Percentiles rank a stretch among this genome's conserved stretches.
Evolutionary conservation across 2,113 vertebrate genomes (phyloP).

Genomic region (Micromys minutus): DNA sequence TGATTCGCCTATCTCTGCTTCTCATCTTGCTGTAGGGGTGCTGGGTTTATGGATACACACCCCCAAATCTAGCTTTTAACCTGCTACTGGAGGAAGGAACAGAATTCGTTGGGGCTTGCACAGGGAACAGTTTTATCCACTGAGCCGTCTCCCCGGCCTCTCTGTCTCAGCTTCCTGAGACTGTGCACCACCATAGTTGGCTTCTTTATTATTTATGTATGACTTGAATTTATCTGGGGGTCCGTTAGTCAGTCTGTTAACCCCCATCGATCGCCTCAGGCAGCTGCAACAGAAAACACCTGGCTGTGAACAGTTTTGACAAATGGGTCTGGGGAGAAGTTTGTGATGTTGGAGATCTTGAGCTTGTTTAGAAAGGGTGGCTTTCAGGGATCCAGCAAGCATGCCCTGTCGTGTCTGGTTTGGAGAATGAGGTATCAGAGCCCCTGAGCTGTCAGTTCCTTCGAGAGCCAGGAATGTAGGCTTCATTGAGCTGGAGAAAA

Average conservation of each 20-base stretch:
- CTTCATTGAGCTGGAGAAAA: neutral
- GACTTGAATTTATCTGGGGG: neutral
- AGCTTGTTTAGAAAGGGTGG: neutral
- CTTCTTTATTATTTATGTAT: neutral
- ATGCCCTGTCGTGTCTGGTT: neutral
- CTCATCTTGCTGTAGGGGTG: too few species aligned
- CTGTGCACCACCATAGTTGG: neutral
- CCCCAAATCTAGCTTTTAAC: neutral
- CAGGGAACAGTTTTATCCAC: neutral
- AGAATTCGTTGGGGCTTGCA: fast-evolving
- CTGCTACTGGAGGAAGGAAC: neutral
- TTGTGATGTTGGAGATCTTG: neutral
- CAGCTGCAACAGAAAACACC: neutral
- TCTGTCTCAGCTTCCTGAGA: neutral
- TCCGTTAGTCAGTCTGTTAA: neutral
- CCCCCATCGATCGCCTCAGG: neutral
- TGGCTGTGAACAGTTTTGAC: neutral
- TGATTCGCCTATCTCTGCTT: neutral
- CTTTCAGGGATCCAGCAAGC: neutral
- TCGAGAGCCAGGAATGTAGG: neutral
- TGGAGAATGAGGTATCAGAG: neutral
- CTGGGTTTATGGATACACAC: neutral
- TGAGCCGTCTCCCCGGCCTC: neutral
- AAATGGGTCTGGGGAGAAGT: neutral
- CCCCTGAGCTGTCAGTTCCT: neutral